Conservation (phyloP, 2,113 vertebrate species). For the Oncorhynchus keta region DNA sequence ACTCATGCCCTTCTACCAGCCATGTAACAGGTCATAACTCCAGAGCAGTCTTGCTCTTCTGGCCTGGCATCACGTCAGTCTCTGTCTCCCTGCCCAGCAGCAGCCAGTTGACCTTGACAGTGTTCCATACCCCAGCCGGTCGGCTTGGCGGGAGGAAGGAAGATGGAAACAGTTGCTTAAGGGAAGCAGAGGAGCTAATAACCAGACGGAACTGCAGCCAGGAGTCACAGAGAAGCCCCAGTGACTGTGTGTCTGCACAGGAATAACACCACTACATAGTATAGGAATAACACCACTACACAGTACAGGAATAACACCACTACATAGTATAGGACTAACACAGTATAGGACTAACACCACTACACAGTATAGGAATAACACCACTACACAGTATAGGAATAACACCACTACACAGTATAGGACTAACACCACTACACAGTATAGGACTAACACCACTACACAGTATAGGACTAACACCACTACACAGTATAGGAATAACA, state of each 20-base stretch:
- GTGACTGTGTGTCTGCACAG: constrained; percentile 1
- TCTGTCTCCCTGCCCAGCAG: constrained; percentile 31
- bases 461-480: no score
- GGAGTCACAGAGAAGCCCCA: constrained; percentile 14
- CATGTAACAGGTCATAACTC: background rate
- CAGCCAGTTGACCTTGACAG: constrained; percentile 55
- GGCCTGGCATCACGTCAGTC: constrained; percentile 12
- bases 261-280: background rate
- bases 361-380: no score
- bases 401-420: no score
- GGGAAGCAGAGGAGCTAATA: constrained; percentile 37
- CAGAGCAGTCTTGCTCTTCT: background rate
- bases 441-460: no score
- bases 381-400: no score
- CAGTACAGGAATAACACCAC: no score
- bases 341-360: no score
- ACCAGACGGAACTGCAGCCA: constrained; percentile 55
- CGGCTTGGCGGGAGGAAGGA: background rate
- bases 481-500: no score
- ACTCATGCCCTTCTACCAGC: no score
- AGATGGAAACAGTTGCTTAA: constrained; percentile 21
- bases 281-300: no score
- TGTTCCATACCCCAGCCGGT: constrained; percentile 28
- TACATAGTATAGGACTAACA: no score
- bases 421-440: no score